Base-by-base conservation (phyloP, 2,888 invertebrate species). In the Nasonovia ribisnigri region DNA sequence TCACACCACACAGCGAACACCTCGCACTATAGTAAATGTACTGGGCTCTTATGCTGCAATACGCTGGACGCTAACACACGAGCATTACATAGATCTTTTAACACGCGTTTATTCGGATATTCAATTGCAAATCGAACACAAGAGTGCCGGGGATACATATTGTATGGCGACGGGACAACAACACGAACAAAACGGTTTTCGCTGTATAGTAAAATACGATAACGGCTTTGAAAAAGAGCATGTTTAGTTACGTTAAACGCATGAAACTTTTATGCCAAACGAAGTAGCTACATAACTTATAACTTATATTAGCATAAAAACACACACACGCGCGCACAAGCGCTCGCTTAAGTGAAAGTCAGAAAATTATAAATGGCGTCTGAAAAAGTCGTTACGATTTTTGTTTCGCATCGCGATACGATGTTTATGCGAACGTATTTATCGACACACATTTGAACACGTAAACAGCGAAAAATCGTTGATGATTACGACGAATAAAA, bases 151-250 rank as follows among this genome's bases (percentile, higher is more conserved):
- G 1, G 24, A 46, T 29, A 86, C 46, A 43, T 29, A 43, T 43
- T 46, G 46, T 46, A 29, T 43, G 13, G 57, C 16, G 29, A 5
- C 29, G 8, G 57, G 43, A 89, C 24, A 88, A 89, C 24, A 88
- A 46, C 43, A 60, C 60, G 57, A 60, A 42, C 60, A 46, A 90
- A 90, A 46, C 42, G n/a, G 26, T 54, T 90, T 88, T 60, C 46
- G 90, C 60, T n/a, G n/a, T 46, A 46, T 60, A 43, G 43, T 67
- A 67, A 90, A 90, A 60, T 90, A 90, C n/a, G 46, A 90, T 90
- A 90, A 90, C 60, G 90, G 67, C 90, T 90, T 24, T n/a, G 60
- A 42, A 90, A 90, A 67, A 89, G 46, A 90, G 46, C 46, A 46
- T 90, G n/a, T 90, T 43, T 67, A 67, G 46, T 90, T 67, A 90